Base-by-base conservation (phyloP, 2,888 invertebrate genomes). In the Diloba caeruleocephala region DNA sequence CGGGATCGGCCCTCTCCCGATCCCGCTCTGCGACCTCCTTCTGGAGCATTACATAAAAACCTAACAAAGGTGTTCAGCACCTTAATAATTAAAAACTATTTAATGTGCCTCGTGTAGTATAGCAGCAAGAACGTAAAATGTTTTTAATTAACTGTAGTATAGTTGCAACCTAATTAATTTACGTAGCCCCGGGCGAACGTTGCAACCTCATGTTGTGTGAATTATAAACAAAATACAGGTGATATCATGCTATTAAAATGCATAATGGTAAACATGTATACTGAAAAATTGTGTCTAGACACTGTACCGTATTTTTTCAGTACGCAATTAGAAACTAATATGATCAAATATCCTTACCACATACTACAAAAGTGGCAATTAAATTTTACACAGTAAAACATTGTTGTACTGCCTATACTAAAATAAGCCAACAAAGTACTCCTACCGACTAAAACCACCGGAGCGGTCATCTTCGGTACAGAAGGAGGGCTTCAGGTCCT, bases 141-240 rank as follows among this genome's bases (percentile, higher is more conserved):
- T 12, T 23, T 36, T 41, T 25, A 44, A 65, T 60, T 58, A 50
- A 52, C 31, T 42, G 48, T 50, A 49, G 37, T 50, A 50, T 21
- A 44, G 32, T 54, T 45, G 52, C 57, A 55, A 56, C 59, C 60
- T 82, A 82, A 85, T 86, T 79, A 87, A 85, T 81, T 79, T 78
- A 81, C 69, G 69, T 67, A 67, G 52, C 63, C 78, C 66, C 64
- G 8, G 19, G 75, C 67, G 79, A 72, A 73, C 62, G 56, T 39
- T 58, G 53, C 28, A 60, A 58, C 71, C 69, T 62, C 68, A 55
- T 63, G 56, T 51, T 50, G 61, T 46, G 50, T 59, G 53, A 67
- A 48, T 64, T 44, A 67, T 61, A 36, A 55, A 46, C 39, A 26
- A 28, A 41, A 41, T 44, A 36, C 42, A 46, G 45, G 34, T 57